These are phyloP conservation scores for Ooceraea biroi DNA, from an alignment of 1,140 invertebrate species.

Conservation along the genomic window DNA sequence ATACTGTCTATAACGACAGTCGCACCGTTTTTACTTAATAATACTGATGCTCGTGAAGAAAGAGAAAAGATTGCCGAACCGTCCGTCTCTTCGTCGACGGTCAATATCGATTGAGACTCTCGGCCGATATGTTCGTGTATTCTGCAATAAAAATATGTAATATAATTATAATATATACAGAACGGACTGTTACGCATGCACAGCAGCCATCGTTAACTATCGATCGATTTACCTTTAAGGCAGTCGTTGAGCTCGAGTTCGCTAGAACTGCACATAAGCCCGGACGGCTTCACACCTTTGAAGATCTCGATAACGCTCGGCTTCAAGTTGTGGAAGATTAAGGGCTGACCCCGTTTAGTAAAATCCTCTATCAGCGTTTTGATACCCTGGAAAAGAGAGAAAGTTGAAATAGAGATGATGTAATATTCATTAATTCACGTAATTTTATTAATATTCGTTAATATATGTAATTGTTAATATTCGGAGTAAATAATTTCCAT, in stretches of 20 bases:
- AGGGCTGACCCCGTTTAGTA: slow-evolving; percentile 89
- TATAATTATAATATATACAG: slow-evolving; percentile 15
- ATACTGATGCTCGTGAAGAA: slow-evolving; percentile 64
- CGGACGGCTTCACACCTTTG: slow-evolving; percentile 90
- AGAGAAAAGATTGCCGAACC: not conserved
- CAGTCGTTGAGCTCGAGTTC: slow-evolving; percentile 89
- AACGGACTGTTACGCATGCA: too few species aligned
- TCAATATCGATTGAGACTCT: slow-evolving; percentile 64
- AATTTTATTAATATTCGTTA: not conserved
- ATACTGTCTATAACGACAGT: slow-evolving; percentile 28
- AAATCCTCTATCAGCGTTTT: slow-evolving; percentile 92
- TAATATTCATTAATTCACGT: slow-evolving; percentile 16
- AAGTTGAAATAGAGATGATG: slow-evolving; percentile 29
- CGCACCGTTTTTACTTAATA: slow-evolving; percentile 42
- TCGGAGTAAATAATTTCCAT: not conserved
- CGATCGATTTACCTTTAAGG: slow-evolving; percentile 84
- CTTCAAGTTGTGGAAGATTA: slow-evolving; percentile 92
- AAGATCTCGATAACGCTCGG: slow-evolving; percentile 90
- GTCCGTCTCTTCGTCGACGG: slow-evolving; percentile 2
- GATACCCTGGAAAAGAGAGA: slow-evolving; percentile 87
- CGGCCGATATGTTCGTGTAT: slow-evolving; percentile 55
- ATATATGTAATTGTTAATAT: not conserved
- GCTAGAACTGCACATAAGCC: slow-evolving; percentile 89
- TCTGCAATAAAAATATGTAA: slow-evolving; percentile 57
- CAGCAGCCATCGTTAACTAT: not conserved